Evolutionary conservation across 2,797 vertebrate species (phyloP).

Genomic region (Pipistrellus pipistrellus): DNA sequence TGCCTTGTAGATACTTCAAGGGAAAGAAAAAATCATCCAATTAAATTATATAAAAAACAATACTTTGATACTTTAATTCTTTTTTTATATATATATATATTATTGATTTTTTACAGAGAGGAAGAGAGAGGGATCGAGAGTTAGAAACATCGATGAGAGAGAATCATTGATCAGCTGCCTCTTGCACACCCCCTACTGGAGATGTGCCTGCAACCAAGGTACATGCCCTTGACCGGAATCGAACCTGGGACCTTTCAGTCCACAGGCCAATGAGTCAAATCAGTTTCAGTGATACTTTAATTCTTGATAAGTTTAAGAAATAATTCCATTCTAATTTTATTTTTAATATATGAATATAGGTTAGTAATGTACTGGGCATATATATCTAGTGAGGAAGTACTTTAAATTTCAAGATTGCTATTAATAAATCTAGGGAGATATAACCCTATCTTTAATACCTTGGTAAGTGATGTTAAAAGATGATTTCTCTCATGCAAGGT

Average conservation of each 20-base stretch:
- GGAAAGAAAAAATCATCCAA: background rate
- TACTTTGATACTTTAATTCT: background rate
- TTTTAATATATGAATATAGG: background rate
- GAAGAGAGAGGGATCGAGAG: too few relatives aligned
- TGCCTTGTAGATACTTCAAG: background rate
- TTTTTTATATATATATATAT: background rate
- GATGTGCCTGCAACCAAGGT: too few relatives aligned
- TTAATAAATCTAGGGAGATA: background rate
- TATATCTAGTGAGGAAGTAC: background rate
- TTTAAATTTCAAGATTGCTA: background rate
- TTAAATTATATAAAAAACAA: background rate
- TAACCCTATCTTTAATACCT: background rate
- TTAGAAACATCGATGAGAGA: too few relatives aligned
- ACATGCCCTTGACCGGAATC: too few relatives aligned
- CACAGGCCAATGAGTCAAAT: too few relatives aligned
- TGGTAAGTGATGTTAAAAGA: background rate
- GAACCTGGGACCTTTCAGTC: too few relatives aligned
- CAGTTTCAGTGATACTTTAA: background rate
- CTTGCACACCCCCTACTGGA: too few relatives aligned
- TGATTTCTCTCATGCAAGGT: background rate
- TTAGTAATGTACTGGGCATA: background rate
- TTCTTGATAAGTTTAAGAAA: constrained; percentile 6
- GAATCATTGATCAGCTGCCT: too few relatives aligned
- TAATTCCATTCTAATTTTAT: background rate
- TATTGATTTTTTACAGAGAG: too few relatives aligned